These are phyloP conservation scores for Stigmatopora argus DNA, from an alignment of 2,113 vertebrate genomes.

Conservation along the genomic window DNA sequence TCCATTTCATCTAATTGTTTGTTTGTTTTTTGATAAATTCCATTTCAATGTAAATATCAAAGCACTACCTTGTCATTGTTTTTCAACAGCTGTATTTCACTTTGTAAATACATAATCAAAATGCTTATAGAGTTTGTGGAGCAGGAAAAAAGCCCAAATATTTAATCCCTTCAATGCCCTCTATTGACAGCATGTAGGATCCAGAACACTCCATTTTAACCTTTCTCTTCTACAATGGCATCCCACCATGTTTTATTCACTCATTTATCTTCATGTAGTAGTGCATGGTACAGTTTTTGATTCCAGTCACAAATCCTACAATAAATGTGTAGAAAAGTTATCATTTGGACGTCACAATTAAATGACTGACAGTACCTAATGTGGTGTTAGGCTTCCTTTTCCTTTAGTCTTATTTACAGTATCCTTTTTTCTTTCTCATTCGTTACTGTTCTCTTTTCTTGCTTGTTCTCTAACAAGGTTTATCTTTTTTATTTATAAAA, in stretches of 20 bases:
- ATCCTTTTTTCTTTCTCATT: conserved; percentile 4
- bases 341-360: conserved; percentile 3
- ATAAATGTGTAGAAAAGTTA: background rate
- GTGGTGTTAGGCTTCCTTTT: conserved; percentile 10
- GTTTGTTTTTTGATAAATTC: background rate
- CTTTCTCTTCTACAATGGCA: conserved; percentile 25
- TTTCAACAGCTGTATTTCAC: conserved; percentile 11
- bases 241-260: conserved; percentile 24
- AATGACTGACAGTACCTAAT: background rate
- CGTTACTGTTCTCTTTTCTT: conserved; percentile 16
- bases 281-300: conserved; percentile 22
- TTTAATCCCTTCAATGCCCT: conserved; percentile 18
- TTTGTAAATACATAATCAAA: background rate
- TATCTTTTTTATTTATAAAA: conserved; percentile 30
- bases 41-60: conserved; percentile 8
- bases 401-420: conserved; percentile 1
- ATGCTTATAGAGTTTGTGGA: conserved; percentile 3
- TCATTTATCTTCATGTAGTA: conserved; percentile 25
- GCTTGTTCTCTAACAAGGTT: conserved; percentile 45
- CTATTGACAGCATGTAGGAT: conserved; percentile 57
- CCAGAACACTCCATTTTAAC: conserved; percentile 58
- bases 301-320: background rate
- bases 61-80: conserved; percentile 13
- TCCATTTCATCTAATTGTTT: conserved; percentile 3
- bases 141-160: conserved; percentile 11